Percentiles rank a stretch among this genome's conserved stretches.
These are phyloP conservation scores for Megathymus violae DNA, from an alignment of 1,140 invertebrate genomes.

Conservation along the genomic window DNA sequence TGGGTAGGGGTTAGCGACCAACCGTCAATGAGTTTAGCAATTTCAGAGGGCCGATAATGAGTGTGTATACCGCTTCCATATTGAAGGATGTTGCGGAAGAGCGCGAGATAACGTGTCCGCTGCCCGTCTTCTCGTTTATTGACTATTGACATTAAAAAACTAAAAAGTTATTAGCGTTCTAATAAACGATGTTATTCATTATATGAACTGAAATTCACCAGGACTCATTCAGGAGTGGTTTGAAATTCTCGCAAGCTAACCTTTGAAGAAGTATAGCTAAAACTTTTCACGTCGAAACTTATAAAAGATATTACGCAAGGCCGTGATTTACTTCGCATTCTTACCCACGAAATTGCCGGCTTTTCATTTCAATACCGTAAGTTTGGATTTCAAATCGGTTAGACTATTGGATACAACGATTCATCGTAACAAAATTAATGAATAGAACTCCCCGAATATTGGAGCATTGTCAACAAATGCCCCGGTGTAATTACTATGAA, in stretches of 20 bases:
- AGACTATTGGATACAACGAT: slow-evolving; percentile 37
- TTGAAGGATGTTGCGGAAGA: too few relatives aligned
- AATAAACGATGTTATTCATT: too few relatives aligned
- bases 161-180: too few relatives aligned
- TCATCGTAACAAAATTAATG: slow-evolving; percentile 54
- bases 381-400: slow-evolving; percentile 44
- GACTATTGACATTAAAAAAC: too few relatives aligned
- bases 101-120: too few relatives aligned
- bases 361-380: slow-evolving; percentile 40
- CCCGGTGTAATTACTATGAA: slow-evolving; percentile 60
- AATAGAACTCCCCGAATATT: slow-evolving; percentile 45
- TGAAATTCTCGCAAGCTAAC: slow-evolving; percentile 31
- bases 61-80: too few relatives aligned
- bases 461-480: slow-evolving; percentile 50
- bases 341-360: slow-evolving; percentile 23
- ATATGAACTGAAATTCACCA: too few relatives aligned
- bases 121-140: too few relatives aligned
- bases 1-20: too few relatives aligned
- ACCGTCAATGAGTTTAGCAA: too few relatives aligned
- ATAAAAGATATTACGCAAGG: slow-evolving; percentile 32
- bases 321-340: slow-evolving; percentile 28
- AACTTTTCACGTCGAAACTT: slow-evolving; percentile 29
- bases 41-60: too few relatives aligned
- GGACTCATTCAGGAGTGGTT: slow-evolving; percentile 26
- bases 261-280: slow-evolving; percentile 30